A percentile compares a stretch with the other conserved stretches of the same genome.
phyloP scores from a whole-genome alignment of 1,140 invertebrate genomes.

The Arion vulgaris region DNA sequence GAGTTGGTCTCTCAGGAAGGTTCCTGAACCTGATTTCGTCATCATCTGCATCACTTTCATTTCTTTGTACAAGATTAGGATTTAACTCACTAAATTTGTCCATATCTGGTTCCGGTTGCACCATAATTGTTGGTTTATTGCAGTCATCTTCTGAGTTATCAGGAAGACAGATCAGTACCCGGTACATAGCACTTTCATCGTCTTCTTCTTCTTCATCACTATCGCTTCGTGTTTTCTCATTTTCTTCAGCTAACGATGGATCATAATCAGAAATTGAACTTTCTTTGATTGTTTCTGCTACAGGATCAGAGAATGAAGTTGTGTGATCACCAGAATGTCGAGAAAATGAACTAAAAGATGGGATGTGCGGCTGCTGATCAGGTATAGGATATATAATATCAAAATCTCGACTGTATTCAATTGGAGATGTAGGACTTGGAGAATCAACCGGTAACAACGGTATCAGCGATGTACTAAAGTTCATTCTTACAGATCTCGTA shows the following conservation, averaged over 20 bases:
- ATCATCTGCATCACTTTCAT: conserved; percentile 42
- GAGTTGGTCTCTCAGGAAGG: background rate
- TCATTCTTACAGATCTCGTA: conserved; percentile 23
- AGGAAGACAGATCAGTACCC: conserved; percentile 87
- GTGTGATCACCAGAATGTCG: conserved; percentile 42
- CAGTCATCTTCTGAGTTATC: conserved; percentile 57
- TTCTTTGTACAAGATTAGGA: conserved; percentile 36
- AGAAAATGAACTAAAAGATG: background rate
- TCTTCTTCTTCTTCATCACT: conserved; percentile 36
- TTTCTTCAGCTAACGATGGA: background rate
- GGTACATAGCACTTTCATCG: conserved; percentile 79
- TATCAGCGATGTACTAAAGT: conserved; percentile 53
- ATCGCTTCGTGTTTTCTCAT: background rate
- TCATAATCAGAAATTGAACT: conserved; percentile 19
- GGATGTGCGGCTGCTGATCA: conserved; percentile 36
- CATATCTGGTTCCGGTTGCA: conserved; percentile 51
- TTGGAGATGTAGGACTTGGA: conserved; percentile 11
- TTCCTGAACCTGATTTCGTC: conserved; percentile 11
- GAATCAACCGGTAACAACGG: conserved; percentile 52
- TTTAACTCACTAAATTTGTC: conserved; percentile 46
- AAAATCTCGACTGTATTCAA: background rate
- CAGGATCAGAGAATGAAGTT: conserved; percentile 52
- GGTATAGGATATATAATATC: conserved; percentile 7
- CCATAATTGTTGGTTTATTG: conserved; percentile 48
- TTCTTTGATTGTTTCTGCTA: conserved; percentile 31